Base-by-base conservation (phyloP, 2,888 invertebrate genomes). In the Nemoura dubitans region DNA sequence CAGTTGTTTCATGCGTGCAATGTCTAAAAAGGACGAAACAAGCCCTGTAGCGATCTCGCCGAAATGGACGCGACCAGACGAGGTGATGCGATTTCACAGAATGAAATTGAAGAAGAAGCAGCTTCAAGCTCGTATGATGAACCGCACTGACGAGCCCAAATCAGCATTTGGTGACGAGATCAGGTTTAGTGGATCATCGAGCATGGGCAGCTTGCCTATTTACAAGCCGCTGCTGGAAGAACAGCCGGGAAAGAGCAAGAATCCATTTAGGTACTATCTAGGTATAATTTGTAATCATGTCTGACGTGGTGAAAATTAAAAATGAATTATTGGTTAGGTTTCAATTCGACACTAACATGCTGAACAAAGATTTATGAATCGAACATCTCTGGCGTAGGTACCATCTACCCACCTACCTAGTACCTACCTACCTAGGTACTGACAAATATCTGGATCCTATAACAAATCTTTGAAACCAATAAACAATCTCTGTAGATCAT, bases 71-170 rank as follows among this genome's bases (percentile, higher is more conserved):
- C 92, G 91, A 83, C 94, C 94, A 0, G 92, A 93, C 76, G 93
- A 94, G 89, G 93, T 95, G 21, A 95, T 97, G 95, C 95, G 95
- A 90, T 91, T 96, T 86, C 96, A 96, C 91, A 94, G 95, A 89
- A 29, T 97, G 88, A 96, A 96, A 91, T 93, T 95, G 89, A 95
- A 95, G 90, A 96, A 97, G 90, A 95, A 94, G 91, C 96, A 96
- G 36, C 92, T 97, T 83, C 95, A 96, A 91, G 96, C 95, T 88
- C 93, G 95, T 87, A 93, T 95, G 89, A 93, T 92, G 87, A 92
- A 91, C 85, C 89, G 89, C 0, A 90, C 89, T 27, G 87, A 89
- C 0, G 89, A 89, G 80, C 90, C 90, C 76, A 89, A 89, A 0
- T 90, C 90, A 82, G 90, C 90, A 85, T 88, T 89, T 43, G 85